These are phyloP conservation scores for Thalpophila matura DNA, from an alignment of 2,888 invertebrate genomes.

Conservation along the genomic window DNA sequence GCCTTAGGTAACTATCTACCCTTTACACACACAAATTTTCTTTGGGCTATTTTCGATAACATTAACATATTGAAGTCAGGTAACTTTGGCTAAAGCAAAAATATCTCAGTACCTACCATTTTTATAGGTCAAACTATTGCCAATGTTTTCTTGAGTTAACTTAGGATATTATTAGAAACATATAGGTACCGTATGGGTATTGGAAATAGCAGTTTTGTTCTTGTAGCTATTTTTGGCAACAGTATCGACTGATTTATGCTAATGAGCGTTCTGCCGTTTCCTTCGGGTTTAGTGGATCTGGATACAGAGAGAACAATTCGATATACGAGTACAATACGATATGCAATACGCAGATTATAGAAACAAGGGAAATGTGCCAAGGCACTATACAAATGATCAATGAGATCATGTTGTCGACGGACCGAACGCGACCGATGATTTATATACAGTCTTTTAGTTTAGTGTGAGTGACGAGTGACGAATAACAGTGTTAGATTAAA, in stretches of 20 bases:
- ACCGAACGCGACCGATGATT: too few relatives aligned
- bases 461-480: too few relatives aligned
- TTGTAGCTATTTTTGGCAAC: constrained; percentile 49
- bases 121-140: constrained; percentile 42
- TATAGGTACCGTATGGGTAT: constrained; percentile 19
- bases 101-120: constrained; percentile 27
- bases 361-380: too few relatives aligned
- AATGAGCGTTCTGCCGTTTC: constrained; percentile 38
- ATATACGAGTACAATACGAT: neutral
- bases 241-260: constrained; percentile 47
- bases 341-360: too few relatives aligned
- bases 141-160: constrained; percentile 44
- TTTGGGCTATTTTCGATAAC: constrained; percentile 19
- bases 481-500: too few relatives aligned
- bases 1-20: too few relatives aligned
- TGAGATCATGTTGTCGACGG: too few relatives aligned
- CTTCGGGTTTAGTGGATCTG: constrained; percentile 5
- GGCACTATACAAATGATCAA: too few relatives aligned
- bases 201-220: constrained; percentile 41
- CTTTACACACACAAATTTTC: too few relatives aligned
- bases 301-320: neutral
- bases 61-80: constrained; percentile 42
- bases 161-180: constrained; percentile 44
- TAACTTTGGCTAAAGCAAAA: constrained; percentile 32
- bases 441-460: too few relatives aligned